Conservation (phyloP, 2,113 vertebrate genomes). For the Pardalotus punctatus region DNA sequence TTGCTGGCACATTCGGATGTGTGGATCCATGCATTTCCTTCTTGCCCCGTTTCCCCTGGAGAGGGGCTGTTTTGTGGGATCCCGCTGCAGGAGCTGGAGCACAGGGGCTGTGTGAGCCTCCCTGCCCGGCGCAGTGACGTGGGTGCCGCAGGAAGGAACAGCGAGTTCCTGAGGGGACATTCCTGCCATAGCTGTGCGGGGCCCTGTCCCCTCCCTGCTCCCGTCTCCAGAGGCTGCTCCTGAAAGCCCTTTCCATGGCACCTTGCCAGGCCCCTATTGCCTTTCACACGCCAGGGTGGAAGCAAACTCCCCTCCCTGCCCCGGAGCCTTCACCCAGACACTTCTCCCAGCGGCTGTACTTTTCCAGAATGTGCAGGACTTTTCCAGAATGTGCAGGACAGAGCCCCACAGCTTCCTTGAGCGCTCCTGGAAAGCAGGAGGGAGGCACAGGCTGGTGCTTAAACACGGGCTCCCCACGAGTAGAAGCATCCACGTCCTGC, state of each 20-base stretch:
- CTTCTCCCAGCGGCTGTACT: constrained; percentile 21
- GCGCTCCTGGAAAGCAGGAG: neutral
- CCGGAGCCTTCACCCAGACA: neutral
- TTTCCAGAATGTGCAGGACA: neutral
- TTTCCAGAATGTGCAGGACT: constrained; percentile 14
- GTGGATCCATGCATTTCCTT: neutral
- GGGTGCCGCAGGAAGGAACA: constrained; percentile 60
- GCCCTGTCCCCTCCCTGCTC: neutral
- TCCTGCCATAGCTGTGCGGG: constrained; percentile 47
- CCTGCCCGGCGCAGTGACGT: constrained; percentile 43
- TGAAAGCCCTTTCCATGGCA: constrained; percentile 40
- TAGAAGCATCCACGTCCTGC: neutral
- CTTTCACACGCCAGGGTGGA: constrained; percentile 17
- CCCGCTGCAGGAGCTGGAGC: neutral
- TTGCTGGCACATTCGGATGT: accelerated
- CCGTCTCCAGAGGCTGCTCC: neutral
- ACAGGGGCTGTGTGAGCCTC: neutral
- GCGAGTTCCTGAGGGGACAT: constrained; percentile 69
- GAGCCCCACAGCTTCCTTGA: neutral
- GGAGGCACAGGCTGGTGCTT: neutral
- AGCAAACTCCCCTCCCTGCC: neutral
- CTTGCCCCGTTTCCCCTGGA: accelerated
- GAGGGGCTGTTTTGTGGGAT: neutral
- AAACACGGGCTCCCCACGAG: accelerated
- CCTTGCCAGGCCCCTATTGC: constrained; percentile 8